A percentile compares a stretch with the other conserved stretches of the same genome.
Conservation (phyloP, 2,888 invertebrate species). For the Eulithis testata region DNA sequence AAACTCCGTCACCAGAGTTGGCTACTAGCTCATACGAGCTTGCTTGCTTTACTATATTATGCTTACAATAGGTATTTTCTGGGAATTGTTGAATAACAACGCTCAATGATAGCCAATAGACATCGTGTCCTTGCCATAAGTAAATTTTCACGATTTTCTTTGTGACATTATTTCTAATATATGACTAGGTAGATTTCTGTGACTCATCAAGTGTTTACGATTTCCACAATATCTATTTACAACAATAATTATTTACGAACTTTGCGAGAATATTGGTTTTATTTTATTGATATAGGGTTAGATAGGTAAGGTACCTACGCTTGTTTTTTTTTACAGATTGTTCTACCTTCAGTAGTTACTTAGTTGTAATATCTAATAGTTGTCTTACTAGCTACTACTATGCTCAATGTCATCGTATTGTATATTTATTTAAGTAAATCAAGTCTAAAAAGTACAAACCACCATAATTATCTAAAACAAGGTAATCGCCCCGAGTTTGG, state of each 20-base stretch:
- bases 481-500: too few species aligned
- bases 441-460: too few species aligned
- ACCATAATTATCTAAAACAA: too few species aligned
- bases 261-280: slow-evolving; percentile 41
- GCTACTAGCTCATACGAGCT: too few species aligned
- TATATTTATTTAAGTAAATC: too few species aligned
- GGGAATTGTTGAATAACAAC: background rate
- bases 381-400: too few species aligned
- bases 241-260: slow-evolving; percentile 32
- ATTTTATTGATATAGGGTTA: slow-evolving; percentile 36
- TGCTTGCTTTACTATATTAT: too few species aligned
- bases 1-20: too few species aligned
- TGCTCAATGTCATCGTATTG: too few species aligned
- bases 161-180: slow-evolving; percentile 22
- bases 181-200: slow-evolving; percentile 22
- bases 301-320: background rate
- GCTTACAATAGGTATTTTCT: background rate
- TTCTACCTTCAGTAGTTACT: too few species aligned
- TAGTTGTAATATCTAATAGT: too few species aligned
- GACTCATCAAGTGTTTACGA: slow-evolving; percentile 41
- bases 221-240: slow-evolving; percentile 42
- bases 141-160: slow-evolving; percentile 35
- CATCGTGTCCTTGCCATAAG: slow-evolving; percentile 12
- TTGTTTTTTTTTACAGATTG: background rate
- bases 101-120: background rate